Percentiles rank a stretch among this genome's conserved stretches.
These are phyloP conservation scores for Cheilosia soror DNA, from an alignment of 2,888 invertebrate species.

Conservation along the genomic window DNA sequence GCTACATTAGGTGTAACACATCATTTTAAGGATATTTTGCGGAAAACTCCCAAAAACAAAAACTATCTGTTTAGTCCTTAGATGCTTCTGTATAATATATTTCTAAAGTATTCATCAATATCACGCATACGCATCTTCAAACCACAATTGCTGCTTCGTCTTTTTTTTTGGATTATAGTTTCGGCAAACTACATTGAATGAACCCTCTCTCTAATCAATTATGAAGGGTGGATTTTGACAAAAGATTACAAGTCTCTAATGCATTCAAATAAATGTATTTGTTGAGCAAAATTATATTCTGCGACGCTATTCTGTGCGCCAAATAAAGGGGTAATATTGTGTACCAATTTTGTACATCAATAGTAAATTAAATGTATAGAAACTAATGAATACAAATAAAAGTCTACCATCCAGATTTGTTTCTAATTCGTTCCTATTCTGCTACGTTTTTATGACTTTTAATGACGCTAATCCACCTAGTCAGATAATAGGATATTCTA, in stretches of 20 bases:
- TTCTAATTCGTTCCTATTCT: constrained; percentile 21
- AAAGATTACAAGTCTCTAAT: constrained; percentile 34
- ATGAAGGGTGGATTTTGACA: constrained; percentile 37
- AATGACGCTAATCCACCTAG: constrained; percentile 26
- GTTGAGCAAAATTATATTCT: constrained; percentile 16
- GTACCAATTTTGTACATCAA: constrained; percentile 7
- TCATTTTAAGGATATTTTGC: background rate
- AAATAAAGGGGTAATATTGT: background rate
- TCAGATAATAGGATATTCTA: constrained; percentile 31
- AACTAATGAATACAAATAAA: constrained; percentile 15
- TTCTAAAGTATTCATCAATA: constrained; percentile 22
- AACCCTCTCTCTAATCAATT: constrained; percentile 26
- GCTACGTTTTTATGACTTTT: constrained; percentile 30
- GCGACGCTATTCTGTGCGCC: background rate
- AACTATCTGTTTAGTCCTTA: constrained; percentile 2
- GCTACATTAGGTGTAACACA: background rate
- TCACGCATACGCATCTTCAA: constrained; percentile 5
- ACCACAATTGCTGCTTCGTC: background rate
- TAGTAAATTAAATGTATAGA: constrained; percentile 31
- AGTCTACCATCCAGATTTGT: constrained; percentile 13
- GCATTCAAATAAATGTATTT: constrained; percentile 41
- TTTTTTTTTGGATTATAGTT: background rate
- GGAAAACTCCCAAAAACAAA: background rate
- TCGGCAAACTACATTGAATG: constrained; percentile 11
- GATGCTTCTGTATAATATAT: constrained; percentile 14